Base-by-base conservation (phyloP, 2,888 invertebrate species). In the Ectemnius lituratus region DNA sequence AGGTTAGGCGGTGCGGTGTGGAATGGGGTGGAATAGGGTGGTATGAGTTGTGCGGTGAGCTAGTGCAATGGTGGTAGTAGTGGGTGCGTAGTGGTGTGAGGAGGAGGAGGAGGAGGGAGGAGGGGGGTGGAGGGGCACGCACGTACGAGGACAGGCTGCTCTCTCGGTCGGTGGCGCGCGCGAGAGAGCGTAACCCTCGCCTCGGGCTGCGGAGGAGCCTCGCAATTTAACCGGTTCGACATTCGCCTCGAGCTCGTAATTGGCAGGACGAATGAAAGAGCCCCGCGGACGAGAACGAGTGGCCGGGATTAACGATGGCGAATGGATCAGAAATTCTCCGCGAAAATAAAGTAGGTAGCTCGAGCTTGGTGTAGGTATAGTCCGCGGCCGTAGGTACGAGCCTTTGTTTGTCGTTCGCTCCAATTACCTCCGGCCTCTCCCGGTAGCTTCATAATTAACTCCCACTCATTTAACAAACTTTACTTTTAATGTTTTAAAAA, bases 401-500 rank as follows among this genome's bases (percentile, higher is more conserved):
- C 83, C 88, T 90, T 90, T 90, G 90, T 90, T 90, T 90, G 89
- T 90, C 89, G 90, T 90, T 89, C 90, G 90, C 90, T 90, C 89
- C 90, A 90, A 90, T 90, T 90, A 90, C 89, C 90, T 87, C 88
- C 90, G 85, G 85, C 86, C 84, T 83, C 83, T 83, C 81, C 84
- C 84, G 86, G 86, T 86, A 89, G 89, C 89, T 90, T 89, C 89
- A 89, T 90, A 90, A 90, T 90, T 90, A 90, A 90, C 90, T 90
- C 90, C 89, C 90, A 90, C 90, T 90, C 90, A 89, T 90, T 90
- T 90, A 90, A 90, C 90, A 90, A 90, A 90, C 90, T 90, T 90
- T 90, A 90, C 88, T 90, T 90, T 90, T 90, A 90, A 90, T 90
- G 90, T 90, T 90, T 90, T 88, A 90, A 90, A 90, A 90, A 90